Percentiles rank a stretch among this genome's conserved stretches.
Conservation (phyloP, 2,888 invertebrate genomes). For the Drosophila birchii region DNA sequence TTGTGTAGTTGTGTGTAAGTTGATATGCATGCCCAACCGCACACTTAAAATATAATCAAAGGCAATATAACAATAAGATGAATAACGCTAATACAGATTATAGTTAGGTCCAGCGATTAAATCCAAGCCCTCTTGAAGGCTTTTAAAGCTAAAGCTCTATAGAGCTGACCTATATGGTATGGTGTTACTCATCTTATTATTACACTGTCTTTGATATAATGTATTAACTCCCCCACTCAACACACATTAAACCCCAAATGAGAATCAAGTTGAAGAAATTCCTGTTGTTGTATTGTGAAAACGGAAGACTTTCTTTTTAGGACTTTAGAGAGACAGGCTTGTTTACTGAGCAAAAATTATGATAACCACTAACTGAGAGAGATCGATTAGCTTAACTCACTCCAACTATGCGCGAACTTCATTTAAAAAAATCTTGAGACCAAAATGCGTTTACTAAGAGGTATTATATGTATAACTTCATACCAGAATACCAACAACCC, state of each 20-base stretch:
- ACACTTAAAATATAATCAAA: slow-evolving; percentile 15
- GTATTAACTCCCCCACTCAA: slow-evolving; percentile 6
- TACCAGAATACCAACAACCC: slow-evolving; percentile 33
- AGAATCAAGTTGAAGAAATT: slow-evolving; percentile 54
- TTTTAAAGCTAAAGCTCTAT: background rate
- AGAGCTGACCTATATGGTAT: background rate
- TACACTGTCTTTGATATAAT: slow-evolving; percentile 16
- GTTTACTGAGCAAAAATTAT: slow-evolving; percentile 49
- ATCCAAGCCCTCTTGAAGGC: background rate
- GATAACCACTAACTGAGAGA: slow-evolving; percentile 25
- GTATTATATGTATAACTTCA: slow-evolving; percentile 37
- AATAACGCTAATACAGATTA: background rate
- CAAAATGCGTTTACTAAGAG: slow-evolving; percentile 73
- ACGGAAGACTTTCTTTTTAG: slow-evolving; percentile 59
- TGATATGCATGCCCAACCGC: slow-evolving; percentile 33
- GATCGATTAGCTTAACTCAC: slow-evolving; percentile 44
- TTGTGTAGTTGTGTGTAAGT: slow-evolving; percentile 65
- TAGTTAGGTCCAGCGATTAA: background rate
- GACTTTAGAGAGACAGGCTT: slow-evolving; percentile 41
- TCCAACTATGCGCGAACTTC: slow-evolving; percentile 49
- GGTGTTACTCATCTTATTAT: background rate
- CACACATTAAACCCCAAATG: slow-evolving; percentile 34
- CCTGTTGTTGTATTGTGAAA: slow-evolving; percentile 66
- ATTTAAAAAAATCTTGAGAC: slow-evolving; percentile 70
- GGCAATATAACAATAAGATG: background rate